phyloP scores from a whole-genome alignment of 2,113 vertebrate species.

The Atherinomorus stipes region DNA sequence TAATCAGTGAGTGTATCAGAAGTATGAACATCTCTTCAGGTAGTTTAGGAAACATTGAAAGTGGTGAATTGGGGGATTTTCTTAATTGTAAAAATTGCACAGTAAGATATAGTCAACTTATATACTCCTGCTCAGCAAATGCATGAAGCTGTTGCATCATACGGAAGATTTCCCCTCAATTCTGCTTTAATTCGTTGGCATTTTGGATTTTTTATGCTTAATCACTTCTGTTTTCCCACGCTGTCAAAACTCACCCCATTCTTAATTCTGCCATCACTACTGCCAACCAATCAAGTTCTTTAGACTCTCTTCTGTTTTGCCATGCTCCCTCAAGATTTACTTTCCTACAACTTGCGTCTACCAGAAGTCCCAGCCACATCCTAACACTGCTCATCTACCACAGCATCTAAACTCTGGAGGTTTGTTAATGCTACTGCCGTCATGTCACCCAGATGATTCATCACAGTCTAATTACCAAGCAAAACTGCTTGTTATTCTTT shows the following conservation, averaged over 20 bases:
- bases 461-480: too few species aligned
- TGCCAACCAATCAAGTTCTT: background rate
- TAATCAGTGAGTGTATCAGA: conserved; percentile 44
- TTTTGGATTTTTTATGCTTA: background rate
- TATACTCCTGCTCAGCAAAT: background rate
- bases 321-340: background rate
- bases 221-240: background rate
- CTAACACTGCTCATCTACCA: background rate
- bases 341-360: background rate
- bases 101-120: background rate
- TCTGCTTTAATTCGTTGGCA: background rate
- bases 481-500: too few species aligned
- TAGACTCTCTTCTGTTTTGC: background rate
- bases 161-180: background rate
- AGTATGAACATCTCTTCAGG: background rate
- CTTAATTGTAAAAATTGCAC: background rate
- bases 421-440: background rate
- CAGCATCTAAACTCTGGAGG: background rate
- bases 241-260: background rate
- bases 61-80: background rate
- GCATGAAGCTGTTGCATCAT: background rate
- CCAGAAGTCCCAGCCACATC: background rate
- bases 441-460: background rate
- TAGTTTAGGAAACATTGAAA: background rate
- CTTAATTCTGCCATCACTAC: background rate